phyloP scores from a whole-genome alignment of 2,113 vertebrate species.

The Cebidichthys violaceus region DNA sequence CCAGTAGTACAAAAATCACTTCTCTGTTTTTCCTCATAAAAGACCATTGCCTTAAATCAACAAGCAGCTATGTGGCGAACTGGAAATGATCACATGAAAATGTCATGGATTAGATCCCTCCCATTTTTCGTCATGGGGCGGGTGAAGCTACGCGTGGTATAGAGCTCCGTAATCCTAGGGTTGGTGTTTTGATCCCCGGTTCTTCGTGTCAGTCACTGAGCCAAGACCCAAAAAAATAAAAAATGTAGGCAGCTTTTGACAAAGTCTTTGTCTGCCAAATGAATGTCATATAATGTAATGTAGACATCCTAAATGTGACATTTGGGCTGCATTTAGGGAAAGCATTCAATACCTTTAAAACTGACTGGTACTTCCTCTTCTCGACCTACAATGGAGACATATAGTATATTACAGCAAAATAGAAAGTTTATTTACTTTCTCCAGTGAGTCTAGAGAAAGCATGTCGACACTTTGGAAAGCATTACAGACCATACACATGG shows the following conservation, averaged over 20 bases:
- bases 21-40: background rate
- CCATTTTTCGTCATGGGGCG: background rate
- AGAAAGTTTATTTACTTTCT: background rate
- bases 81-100: background rate
- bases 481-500: slow-evolving; percentile 18
- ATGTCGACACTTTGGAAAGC: slow-evolving; percentile 31
- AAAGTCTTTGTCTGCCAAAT: slow-evolving; percentile 7
- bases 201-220: background rate
- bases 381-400: background rate
- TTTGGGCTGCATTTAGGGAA: background rate
- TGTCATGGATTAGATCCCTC: background rate
- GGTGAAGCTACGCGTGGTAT: background rate
- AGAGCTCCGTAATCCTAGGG: background rate
- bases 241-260: background rate
- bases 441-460: slow-evolving; percentile 11
- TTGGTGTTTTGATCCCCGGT: background rate
- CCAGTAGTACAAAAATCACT: background rate
- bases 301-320: background rate
- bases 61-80: background rate
- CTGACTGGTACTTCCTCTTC: background rate
- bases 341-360: background rate
- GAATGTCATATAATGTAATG: background rate
- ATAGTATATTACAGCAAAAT: background rate
- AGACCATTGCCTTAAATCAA: background rate
- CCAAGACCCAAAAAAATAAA: background rate